Evolutionary conservation across 2,113 vertebrate species (phyloP).

Genomic region (Pomatorhinus ruficollis): DNA sequence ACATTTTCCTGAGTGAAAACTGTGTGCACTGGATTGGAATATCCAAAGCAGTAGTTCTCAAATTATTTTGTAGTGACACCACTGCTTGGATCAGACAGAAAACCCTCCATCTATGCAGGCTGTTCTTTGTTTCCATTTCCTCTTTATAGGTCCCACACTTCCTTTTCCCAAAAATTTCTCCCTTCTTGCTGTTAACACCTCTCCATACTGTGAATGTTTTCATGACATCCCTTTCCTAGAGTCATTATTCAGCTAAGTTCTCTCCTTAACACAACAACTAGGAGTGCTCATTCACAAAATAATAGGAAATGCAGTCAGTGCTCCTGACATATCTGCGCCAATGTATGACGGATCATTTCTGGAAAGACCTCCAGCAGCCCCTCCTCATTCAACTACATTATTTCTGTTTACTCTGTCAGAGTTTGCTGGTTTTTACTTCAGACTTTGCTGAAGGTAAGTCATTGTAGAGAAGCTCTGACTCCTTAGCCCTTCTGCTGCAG

Average conservation of each 20-base stretch:
- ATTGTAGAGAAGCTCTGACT: not conserved
- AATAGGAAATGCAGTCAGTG: not conserved
- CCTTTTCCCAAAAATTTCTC: not conserved
- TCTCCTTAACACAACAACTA: not conserved
- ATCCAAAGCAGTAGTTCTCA: not conserved
- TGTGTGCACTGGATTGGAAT: not conserved
- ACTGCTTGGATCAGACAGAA: not conserved
- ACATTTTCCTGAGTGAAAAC: not conserved
- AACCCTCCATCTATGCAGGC: not conserved
- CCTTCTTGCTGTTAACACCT: not conserved
- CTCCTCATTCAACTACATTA: not conserved
- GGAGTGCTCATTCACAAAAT: not conserved
- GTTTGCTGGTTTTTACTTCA: not conserved
- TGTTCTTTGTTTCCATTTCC: not conserved
- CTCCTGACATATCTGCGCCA: not conserved
- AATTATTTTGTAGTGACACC: not conserved
- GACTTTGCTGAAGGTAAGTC: not conserved
- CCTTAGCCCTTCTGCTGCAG: not conserved
- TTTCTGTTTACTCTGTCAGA: not conserved
- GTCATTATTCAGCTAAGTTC: not conserved
- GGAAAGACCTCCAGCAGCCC: not conserved
- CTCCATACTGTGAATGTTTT: not conserved
- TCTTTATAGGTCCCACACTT: not conserved
- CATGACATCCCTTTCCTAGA: not conserved
- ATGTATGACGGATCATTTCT: not conserved